Evolutionary conservation across 2,888 invertebrate species (phyloP).

Genomic region (Cephus sareptanus): DNA sequence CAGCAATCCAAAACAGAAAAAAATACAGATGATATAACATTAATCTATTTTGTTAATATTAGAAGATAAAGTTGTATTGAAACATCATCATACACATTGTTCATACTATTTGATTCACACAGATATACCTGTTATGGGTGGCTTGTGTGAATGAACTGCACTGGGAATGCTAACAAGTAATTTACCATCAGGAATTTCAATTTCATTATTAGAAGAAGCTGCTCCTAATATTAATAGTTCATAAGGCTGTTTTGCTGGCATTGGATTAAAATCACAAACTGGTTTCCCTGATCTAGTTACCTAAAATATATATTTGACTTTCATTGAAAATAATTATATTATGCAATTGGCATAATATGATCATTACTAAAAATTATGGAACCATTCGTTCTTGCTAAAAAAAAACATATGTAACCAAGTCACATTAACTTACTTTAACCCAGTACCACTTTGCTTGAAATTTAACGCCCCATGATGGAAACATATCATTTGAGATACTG

Average conservation of each 20-base stretch:
- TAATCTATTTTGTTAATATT: not conserved
- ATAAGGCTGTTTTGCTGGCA: conserved; percentile 86
- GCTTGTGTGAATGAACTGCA: conserved; percentile 95
- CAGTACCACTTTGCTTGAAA: conserved; percentile 85
- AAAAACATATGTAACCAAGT: not conserved
- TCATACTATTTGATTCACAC: conserved; percentile 5
- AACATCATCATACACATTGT: conserved; percentile 29
- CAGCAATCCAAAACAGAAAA: not conserved
- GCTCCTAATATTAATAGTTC: conserved; percentile 81
- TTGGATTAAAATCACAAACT: conserved; percentile 75
- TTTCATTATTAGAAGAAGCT: conserved; percentile 54
- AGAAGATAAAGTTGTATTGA: not conserved
- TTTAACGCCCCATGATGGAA: conserved; percentile 82
- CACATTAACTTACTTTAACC: conserved; percentile 76
- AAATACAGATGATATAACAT: not conserved
- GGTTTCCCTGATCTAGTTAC: conserved; percentile 77
- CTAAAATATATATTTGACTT: conserved; percentile 55
- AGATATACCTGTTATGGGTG: conserved; percentile 78
- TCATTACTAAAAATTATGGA: not conserved
- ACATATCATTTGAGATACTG: conserved; percentile 77
- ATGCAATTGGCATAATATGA: not conserved
- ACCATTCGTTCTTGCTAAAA: not conserved
- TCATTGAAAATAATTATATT: conserved; percentile 4
- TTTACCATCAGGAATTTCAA: conserved; percentile 67
- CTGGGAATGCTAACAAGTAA: conserved; percentile 88